Evolutionary conservation across 2,113 vertebrate species (phyloP).

Genomic region (Morphnarchus princeps): DNA sequence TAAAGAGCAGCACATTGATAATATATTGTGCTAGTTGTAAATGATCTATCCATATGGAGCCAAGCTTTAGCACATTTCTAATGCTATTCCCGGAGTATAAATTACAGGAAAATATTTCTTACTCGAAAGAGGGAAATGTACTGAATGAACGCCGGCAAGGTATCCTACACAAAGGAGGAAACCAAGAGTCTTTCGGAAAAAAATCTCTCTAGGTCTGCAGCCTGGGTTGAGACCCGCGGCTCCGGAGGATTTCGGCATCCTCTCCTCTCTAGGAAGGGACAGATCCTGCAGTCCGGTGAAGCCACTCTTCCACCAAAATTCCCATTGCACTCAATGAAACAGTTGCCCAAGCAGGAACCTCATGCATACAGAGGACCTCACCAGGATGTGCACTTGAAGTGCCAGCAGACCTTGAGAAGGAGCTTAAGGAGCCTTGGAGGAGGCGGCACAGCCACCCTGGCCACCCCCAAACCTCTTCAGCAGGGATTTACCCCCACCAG

Average conservation of each 20-base stretch:
- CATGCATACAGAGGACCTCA: neutral
- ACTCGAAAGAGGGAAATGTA: constrained; percentile 34
- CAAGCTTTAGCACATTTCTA: constrained; percentile 70
- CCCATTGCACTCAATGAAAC: neutral
- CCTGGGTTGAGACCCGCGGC: neutral
- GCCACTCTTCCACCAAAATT: neutral
- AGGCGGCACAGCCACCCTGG: neutral
- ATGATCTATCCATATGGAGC: constrained; percentile 78
- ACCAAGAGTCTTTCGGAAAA: neutral
- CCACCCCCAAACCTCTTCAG: neutral
- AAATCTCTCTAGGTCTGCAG: neutral
- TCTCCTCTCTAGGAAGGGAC: neutral
- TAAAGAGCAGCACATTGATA: constrained; percentile 76
- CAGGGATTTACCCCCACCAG: neutral
- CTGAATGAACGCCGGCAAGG: neutral
- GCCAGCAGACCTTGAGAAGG: neutral
- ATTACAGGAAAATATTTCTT: constrained; percentile 71
- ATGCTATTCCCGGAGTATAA: constrained; percentile 68
- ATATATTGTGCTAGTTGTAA: constrained; percentile 77
- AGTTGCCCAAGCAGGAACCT: neutral
- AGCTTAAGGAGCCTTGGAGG: neutral
- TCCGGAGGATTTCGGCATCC: neutral
- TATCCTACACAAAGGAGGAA: constrained; percentile 45
- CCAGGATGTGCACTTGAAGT: neutral
- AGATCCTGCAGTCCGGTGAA: neutral